Percentiles rank a stretch among this genome's conserved stretches.
Evolutionary conservation across 64 coral and sea anemone species (phyloP).

Genomic region (Dendrophyllia cribrosa): DNA sequence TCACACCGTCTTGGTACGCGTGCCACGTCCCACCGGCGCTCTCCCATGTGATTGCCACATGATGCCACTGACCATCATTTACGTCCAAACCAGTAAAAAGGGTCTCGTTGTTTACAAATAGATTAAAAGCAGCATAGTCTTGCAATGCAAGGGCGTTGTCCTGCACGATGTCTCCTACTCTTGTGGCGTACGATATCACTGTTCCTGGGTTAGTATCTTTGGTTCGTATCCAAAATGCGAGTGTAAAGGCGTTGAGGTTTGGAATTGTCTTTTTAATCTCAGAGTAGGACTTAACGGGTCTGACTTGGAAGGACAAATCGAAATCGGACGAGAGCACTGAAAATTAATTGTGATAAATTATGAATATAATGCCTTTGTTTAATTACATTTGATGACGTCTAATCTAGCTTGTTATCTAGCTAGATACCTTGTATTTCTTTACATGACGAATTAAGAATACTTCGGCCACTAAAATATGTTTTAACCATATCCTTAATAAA

Average conservation of each 20-base stretch:
- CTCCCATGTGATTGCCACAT: constrained; percentile 78
- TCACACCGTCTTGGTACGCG: constrained; percentile 22
- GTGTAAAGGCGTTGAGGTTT: constrained; percentile 62
- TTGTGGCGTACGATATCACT: constrained; percentile 66
- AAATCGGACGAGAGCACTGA: constrained; percentile 75
- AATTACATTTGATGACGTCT: too few species aligned
- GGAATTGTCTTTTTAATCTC: constrained; percentile 47
- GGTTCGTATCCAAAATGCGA: constrained; percentile 79
- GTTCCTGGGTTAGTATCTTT: constrained; percentile 69
- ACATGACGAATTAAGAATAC: too few species aligned
- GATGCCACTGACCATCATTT: constrained; percentile 85
- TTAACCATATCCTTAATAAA: too few species aligned
- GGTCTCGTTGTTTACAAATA: constrained; percentile 80
- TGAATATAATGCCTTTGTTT: too few species aligned
- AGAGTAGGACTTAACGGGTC: constrained; percentile 44
- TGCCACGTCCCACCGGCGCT: constrained; percentile 50
- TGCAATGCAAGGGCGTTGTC: constrained; percentile 80
- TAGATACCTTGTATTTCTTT: too few species aligned
- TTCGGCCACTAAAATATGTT: too few species aligned
- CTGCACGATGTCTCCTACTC: constrained; percentile 12
- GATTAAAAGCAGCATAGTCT: constrained; percentile 66
- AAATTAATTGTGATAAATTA: too few species aligned
- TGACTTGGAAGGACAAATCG: constrained; percentile 68
- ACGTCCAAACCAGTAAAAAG: constrained; percentile 44
- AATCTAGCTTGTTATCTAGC: too few species aligned